Base-by-base conservation (phyloP, 2,797 vertebrate genomes). In the Steatocranus sp. region DNA sequence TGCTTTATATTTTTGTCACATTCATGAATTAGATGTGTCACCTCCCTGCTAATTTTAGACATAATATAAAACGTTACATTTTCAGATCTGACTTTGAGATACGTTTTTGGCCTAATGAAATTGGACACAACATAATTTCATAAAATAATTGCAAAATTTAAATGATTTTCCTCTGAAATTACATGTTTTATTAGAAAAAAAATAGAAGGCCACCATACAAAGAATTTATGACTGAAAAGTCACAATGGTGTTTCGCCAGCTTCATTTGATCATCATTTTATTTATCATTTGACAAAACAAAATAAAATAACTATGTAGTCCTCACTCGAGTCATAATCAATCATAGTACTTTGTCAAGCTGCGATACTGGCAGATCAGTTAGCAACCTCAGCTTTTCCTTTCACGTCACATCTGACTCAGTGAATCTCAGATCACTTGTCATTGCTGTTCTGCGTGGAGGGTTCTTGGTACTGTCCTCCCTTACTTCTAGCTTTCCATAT, bases 71-170 rank as follows among this genome's bases (percentile, higher is more conserved):
- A 73, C 3, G 3, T 46, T 46, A 12, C 17, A 5, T 18, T 12
- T 73, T 73, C 25, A 48, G 23, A 20, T n/a, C 36, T 0, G 58
- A 8, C 34, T 38, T 63, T 38, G n/a, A 48, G 36, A 38, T 73
- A 30, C 0, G 1, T 23, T 66, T 66, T 66, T 23, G n/a, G n/a
- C 1, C 34, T 0, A 70, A 46, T 70, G 14, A 27, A 46, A 43
- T 0, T 27, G 0, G 9, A 2, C 9, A 0, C 63, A 27, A 18
- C 23, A 8, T 2, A 1, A 8, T 46, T 66, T 38, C 20, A 20
- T 63, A 20, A 36, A 20, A 36, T 36, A 20, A 63, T 36, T 36
- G 32, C 5, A 41, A 43, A 68, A 17, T 68, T 14, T 41, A 36
- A 63, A 63, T 46, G 10, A 30, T 70, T 70, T 70, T n/a, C 23